Percentiles rank a stretch among this genome's conserved stretches.
Conservation (phyloP, 2,888 invertebrate genomes). For the Acrocyrtus sp. region DNA sequence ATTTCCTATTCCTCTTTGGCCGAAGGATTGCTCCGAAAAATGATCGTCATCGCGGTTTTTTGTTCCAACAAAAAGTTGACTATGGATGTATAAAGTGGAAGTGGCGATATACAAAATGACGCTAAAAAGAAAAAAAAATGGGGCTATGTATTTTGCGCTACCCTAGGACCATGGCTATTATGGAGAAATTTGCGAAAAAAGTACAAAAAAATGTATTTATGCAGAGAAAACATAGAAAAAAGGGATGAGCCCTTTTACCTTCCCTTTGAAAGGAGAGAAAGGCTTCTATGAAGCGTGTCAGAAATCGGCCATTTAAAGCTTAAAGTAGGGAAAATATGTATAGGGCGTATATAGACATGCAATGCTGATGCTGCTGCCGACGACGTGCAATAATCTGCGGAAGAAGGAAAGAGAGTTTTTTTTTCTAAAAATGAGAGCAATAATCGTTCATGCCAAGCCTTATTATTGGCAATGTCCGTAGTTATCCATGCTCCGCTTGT, state of each 20-base stretch:
- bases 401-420: too few relatives aligned
- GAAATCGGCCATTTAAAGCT: neutral
- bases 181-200: too few relatives aligned
- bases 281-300: neutral
- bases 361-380: too few relatives aligned
- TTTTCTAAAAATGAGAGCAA: neutral
- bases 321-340: neutral
- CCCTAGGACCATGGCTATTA: neutral
- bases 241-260: neutral
- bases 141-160: neutral
- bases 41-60: neutral
- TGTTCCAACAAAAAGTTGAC: neutral
- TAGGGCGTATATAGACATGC: neutral
- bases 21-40: neutral
- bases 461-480: neutral
- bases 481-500: neutral
- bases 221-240: neutral
- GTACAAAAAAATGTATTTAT: neutral
- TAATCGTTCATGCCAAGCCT: neutral
- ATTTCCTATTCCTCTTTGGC: neutral
- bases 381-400: neutral
- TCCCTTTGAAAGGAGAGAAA: neutral
- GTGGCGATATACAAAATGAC: too few relatives aligned
- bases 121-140: too few relatives aligned
- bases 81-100: neutral